phyloP scores from a whole-genome alignment of 2,888 invertebrate genomes.

The Pandemis corylana region DNA sequence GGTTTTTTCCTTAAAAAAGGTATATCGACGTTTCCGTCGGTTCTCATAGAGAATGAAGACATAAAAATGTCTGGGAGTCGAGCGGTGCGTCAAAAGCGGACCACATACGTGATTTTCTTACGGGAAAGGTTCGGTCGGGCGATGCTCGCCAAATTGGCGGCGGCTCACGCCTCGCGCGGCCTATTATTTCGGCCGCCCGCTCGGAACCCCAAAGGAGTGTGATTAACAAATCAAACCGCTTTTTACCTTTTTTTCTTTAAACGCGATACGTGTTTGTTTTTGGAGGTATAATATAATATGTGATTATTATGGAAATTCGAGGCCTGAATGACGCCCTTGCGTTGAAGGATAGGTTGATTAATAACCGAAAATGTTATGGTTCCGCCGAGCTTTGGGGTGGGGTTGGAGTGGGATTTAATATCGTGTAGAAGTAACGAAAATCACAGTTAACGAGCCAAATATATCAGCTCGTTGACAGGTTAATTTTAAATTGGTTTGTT shows the following conservation, averaged over 20 bases:
- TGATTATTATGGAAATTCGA: conserved; percentile 78
- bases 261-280: conserved; percentile 80
- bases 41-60: conserved; percentile 82
- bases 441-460: conserved; percentile 41
- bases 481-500: conserved; percentile 40
- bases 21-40: conserved; percentile 61
- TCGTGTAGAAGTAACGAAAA: conserved; percentile 39
- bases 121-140: conserved; percentile 64
- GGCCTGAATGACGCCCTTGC: conserved; percentile 61
- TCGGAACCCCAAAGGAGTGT: conserved; percentile 69
- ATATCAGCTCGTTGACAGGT: conserved; percentile 42
- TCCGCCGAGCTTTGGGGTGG: conserved; percentile 18
- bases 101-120: conserved; percentile 79
- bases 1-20: conserved; percentile 57
- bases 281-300: conserved; percentile 67
- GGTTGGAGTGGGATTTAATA: conserved; percentile 24
- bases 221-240: conserved; percentile 76
- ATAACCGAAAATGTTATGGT: conserved; percentile 41
- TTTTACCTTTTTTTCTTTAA: conserved; percentile 57
- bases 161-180: conserved; percentile 78
- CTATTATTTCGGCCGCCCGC: conserved; percentile 79
- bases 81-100: conserved; percentile 78
- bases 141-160: conserved; percentile 79
- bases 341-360: conserved; percentile 62
- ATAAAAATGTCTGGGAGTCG: conserved; percentile 76